Base-by-base conservation (phyloP, 2,113 vertebrate species). In the Siphamia tubifer region DNA sequence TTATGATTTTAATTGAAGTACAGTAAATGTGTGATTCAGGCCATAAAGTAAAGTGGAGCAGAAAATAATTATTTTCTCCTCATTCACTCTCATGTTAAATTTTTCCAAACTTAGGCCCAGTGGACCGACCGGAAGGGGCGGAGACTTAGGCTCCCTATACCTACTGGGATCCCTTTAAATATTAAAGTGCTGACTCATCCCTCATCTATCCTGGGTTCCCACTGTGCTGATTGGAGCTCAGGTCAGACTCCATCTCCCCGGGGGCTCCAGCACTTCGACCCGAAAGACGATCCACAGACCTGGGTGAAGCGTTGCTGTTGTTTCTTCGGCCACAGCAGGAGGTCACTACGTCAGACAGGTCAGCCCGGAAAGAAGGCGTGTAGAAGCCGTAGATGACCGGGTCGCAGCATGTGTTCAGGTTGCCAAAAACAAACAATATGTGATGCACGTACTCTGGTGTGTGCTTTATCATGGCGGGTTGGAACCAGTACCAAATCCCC, bases 401-500 rank as follows among this genome's bases (percentile, higher is more conserved):
- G 48, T 96, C 95, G 0, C 93, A 94, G 88, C 95, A 97, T 2
- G 94, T 95, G 89, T 96, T 95, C 61, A 97, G 89, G 86, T 96
- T 91, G 23, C 94, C 95, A 1, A 97, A 96, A 60, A 96, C 87
- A 3, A 97, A 96, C 48, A 96, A 90, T 40, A 87, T 81, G 74
- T 96, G 95, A 79, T 95, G 93, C 44, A 96, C 16, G 1, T 94
- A 95, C 49, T 96, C 95, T 0, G 95, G 95, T 12, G 92, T 95
- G 62, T 90, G 70, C 2, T 51, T 83, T 69, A 97, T 90, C 91
- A 96, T 91, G 77, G 88, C 54, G 0, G 94, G 95, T 63, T 95
- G 94, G 85, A 97, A 97, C 95, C 95, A 96, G 88, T 96, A 96
- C 95, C 95, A 97, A 80, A 97, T 86, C 12, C 95, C 95, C 70